Evolutionary conservation across 2,888 invertebrate species (phyloP), one percentile per base, ranked within the genome.

Genomic region (Drosophila quinaria): DNA sequence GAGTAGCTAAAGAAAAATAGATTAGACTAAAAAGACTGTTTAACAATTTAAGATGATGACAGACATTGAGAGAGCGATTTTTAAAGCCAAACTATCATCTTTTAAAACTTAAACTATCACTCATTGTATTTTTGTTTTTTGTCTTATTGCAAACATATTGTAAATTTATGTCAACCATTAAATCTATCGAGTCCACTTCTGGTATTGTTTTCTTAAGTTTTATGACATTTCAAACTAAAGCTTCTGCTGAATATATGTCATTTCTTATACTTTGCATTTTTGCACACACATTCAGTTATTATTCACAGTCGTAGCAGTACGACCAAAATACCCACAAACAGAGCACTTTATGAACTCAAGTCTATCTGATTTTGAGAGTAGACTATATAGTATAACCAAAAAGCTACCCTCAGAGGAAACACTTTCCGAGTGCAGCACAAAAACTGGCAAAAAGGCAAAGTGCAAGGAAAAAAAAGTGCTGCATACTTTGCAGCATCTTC

Each of bases 401-500:
- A 54, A 37, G 35, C 49, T 46, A 13, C 19, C 9, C 15, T 10
- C 11, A 11, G 35, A 11, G 9, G 19, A 31, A 50, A 35, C 37
- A 52, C 19, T 52, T 46, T 37, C 15, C 31, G 37, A 74, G 47
- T 61, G 46, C 41, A 29, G 5, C 47, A n/a, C 47, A n/a, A 17
- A 15, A 33, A n/a, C 39, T 50, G 35, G 15, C 29, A 58, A 35
- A 29, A 49, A 46, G 46, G 52, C 33, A 56, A 56, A 64, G 51
- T 63, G 62, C 65, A 58, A 25, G 5, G 19, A 19, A 4, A 39
- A 42, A 77, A 84, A 85, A 80, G 78, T 83, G 78, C 59, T 81
- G 84, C 81, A 73, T 81, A 86, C 86, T 86, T 84, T 72, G 65
- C 70, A 74, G 81, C 70, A 67, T 60, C 68, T 80, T 80, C 70